Evolutionary conservation across 2,113 vertebrate species (phyloP).

Genomic region (Erinaceus europaeus): DNA sequence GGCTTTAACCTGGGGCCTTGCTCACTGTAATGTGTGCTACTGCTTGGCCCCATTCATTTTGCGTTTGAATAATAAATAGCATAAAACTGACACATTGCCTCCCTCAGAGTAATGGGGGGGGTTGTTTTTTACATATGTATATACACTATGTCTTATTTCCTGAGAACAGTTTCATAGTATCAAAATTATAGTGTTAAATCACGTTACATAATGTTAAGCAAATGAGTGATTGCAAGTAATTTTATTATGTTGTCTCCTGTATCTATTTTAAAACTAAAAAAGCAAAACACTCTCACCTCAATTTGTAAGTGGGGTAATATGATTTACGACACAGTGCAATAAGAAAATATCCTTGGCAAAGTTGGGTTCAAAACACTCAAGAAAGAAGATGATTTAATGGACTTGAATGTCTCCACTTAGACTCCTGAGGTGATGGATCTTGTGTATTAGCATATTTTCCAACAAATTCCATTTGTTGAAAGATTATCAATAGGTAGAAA

Average conservation of each 20-base stretch:
- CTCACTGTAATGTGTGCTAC: no score
- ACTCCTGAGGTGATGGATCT: neutral
- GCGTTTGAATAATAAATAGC: no score
- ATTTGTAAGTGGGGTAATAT: slow-evolving; percentile 18
- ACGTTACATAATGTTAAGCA: neutral
- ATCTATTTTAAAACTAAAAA: neutral
- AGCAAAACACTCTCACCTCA: neutral
- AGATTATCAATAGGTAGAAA: neutral
- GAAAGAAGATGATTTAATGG: neutral
- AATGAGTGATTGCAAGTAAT: neutral
- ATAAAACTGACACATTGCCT: no score
- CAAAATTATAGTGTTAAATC: neutral
- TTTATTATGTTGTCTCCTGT: neutral
- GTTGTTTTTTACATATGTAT: neutral
- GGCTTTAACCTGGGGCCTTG: no score
- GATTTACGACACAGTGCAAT: neutral
- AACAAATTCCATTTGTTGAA: neutral
- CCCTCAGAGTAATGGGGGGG: no score
- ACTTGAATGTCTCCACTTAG: neutral
- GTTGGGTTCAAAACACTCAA: neutral
- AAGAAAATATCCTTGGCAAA: neutral
- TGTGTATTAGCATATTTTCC: neutral
- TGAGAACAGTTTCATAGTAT: neutral
- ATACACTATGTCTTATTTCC: neutral
- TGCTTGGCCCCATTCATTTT: no score